Evolutionary conservation across 2,888 invertebrate species (phyloP), one percentile per base, ranked within the genome.

Genomic region (Yponomeuta plumbellus): DNA sequence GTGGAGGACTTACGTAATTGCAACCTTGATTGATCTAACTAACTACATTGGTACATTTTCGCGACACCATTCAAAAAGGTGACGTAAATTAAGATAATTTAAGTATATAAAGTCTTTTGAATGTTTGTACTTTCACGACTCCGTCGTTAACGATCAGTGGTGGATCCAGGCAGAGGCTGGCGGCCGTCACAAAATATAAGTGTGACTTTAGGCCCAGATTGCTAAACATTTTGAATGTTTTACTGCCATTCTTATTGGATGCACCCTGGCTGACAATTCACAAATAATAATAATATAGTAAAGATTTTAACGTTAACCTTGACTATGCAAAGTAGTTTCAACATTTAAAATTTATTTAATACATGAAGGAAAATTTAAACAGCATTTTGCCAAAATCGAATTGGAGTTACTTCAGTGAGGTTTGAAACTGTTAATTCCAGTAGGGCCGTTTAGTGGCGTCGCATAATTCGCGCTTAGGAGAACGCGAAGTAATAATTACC

Each of bases 61-160:
- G 44, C 17, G 17, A 17, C 44, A 52, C 44, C 44, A 17, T 13
- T 8, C 17, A 20, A 63, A 62, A 20, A 11, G 39, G 40, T 39
- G 62, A 40, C 20, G 40, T 2, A 61, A 40, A 66, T 23, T 61
- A 61, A 23, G 26, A 44, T 52, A 52, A 52, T 34, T 34, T 34
- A 34, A 17, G 44, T 52, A 52, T 44, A 52, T n/a, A 17, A 66
- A 71, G 68, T 71, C 68, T 69, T 66, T 68, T 62, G 67, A 68
- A 67, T 71, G 66, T 73, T 72, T 73, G 73, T 73, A 80, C 80
- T 80, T 80, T 76, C 75, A 75, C 77, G 75, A 75, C 39, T 64
- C 22, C 52, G 20, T 64, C 64, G 52, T 34, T 34, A 34, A 34
- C 34, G 8, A 26, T 34, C 34, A 34, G 34, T 34, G 34, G 34